phyloP scores from a whole-genome alignment of 2,113 vertebrate species.

The Dermatemys mawii region DNA sequence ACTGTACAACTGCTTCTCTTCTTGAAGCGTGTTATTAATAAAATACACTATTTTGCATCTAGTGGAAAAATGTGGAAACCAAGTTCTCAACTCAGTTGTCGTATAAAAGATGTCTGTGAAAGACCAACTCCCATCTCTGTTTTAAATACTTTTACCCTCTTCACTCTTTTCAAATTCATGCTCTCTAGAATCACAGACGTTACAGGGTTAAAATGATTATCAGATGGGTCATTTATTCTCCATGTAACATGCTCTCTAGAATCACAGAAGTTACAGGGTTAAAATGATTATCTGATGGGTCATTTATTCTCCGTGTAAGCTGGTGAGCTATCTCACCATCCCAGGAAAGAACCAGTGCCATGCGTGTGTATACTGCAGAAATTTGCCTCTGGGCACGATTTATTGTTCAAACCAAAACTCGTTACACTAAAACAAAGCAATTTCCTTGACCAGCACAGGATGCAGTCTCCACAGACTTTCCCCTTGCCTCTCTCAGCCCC shows the following conservation, averaged over 20 bases:
- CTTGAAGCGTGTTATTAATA: background rate
- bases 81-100: background rate
- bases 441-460: too few species aligned
- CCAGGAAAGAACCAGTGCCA: background rate
- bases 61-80: background rate
- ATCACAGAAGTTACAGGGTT: background rate
- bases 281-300: background rate
- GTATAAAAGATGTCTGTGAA: background rate
- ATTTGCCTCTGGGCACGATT: background rate
- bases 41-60: background rate
- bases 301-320: background rate
- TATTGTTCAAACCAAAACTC: too few species aligned
- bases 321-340: background rate
- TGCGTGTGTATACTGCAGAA: background rate
- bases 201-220: background rate
- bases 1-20: background rate
- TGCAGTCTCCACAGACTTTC: too few species aligned
- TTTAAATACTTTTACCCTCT: background rate
- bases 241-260: background rate
- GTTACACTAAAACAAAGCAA: too few species aligned
- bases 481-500: too few species aligned
- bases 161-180: background rate
- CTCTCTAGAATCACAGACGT: background rate
- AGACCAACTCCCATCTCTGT: background rate
- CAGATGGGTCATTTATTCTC: accelerated